Evolutionary conservation across 2,113 vertebrate genomes (phyloP).

Genomic region (Cephalopholis sonnerati): DNA sequence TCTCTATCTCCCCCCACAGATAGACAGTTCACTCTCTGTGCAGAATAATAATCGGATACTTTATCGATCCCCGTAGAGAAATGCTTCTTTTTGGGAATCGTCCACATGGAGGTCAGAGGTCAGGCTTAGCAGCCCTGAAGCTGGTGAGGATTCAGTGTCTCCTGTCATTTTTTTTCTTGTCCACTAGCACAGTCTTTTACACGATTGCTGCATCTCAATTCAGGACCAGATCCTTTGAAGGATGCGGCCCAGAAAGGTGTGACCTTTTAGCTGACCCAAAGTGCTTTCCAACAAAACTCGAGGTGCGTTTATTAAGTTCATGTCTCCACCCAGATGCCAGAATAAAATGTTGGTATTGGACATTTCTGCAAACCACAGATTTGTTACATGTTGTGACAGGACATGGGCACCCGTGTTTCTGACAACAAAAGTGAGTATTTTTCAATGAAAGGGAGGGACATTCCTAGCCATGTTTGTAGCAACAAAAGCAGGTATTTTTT

Average conservation of each 20-base stretch:
- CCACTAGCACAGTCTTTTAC: background rate
- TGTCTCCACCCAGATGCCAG: no score
- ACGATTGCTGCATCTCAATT: constrained; percentile 13
- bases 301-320: background rate
- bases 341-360: no score
- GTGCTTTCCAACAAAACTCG: background rate
- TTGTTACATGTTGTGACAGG: no score
- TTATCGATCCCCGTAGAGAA: constrained; percentile 24
- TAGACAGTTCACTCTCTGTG: background rate
- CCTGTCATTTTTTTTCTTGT: background rate
- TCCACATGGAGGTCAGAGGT: constrained; percentile 36
- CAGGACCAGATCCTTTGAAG: background rate
- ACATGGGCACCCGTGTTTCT: no score
- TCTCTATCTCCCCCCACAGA: background rate
- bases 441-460: no score
- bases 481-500: no score
- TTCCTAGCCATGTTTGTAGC: no score
- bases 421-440: no score
- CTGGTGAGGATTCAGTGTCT: background rate
- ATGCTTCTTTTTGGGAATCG: constrained; percentile 6
- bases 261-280: background rate
- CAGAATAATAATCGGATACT: constrained; percentile 39
- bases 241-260: background rate
- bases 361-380: no score
- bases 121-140: background rate